Evolutionary conservation across 1,140 invertebrate genomes (phyloP), one percentile per base, ranked within the genome.

Genomic region (Gryon sp.): DNA sequence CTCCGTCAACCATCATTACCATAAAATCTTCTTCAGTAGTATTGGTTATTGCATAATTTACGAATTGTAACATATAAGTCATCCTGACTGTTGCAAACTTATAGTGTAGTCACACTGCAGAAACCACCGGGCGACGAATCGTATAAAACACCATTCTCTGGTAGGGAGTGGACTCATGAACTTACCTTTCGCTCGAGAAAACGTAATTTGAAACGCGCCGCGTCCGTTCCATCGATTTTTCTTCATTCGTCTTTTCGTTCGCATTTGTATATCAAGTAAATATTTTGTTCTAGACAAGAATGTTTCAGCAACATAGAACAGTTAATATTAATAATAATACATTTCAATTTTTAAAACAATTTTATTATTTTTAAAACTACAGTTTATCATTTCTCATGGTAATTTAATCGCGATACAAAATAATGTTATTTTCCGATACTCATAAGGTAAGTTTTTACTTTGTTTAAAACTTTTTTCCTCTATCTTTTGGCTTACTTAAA

Each of bases 341-440:
- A 12, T 34, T 12, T 2, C 26, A 28, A 34, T 4, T 12, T 5
- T 34, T 6, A 9, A 34, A 34, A 34, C 6, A 20, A 26, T 26
- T 12, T 2, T 1, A 14, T n/a, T 14, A 9, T 20, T n/a, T 19
- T 6, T 11, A 32, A 16, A 28, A 32, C 15, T 5, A 4, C 2
- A 30, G 28, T 57, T 38, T 22, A 16, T 14, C 28, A 46, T 14
- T 30, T 28, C 30, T 20, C 19, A 53, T 57, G 38, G 34, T 40
- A 68, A 57, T 48, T 48, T 46, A 41, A 68, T 55, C 12, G 0
- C n/a, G 1, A 2, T 14, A 7, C 8, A n/a, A 15, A 19, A 69
- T 46, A 69, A 69, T 69, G 65, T 30, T 69, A 69, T 69, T 69
- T 59, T 69, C 59, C 18, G 65, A 69, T 38, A 69, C 65, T n/a